Evolutionary conservation across 2,113 vertebrate genomes (phyloP).

Genomic region (Prietella phreatophila): DNA sequence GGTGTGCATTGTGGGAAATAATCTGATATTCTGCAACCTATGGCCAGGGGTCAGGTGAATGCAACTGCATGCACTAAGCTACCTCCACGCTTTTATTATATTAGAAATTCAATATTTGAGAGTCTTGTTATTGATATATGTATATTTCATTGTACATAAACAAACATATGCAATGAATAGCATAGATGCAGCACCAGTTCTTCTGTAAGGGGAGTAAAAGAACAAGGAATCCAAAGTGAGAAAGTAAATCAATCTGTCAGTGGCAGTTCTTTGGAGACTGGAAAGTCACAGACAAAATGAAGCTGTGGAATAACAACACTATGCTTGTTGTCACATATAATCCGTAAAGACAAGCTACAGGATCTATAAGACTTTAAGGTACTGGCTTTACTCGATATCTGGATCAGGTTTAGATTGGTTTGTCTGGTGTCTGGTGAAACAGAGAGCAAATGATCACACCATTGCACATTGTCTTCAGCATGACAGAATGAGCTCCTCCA

Average conservation of each 20-base stretch:
- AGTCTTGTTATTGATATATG: background rate
- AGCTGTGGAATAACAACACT: background rate
- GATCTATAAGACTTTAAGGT: background rate
- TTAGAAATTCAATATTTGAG: background rate
- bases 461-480: background rate
- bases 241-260: background rate
- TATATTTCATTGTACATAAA: background rate
- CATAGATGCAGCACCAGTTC: background rate
- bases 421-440: background rate
- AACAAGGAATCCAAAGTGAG: background rate
- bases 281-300: background rate
- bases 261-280: background rate
- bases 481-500: background rate
- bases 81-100: background rate
- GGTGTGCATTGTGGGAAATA: background rate
- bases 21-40: background rate
- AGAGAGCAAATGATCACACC: background rate
- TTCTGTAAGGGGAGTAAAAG: background rate
- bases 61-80: background rate
- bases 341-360: background rate
- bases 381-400: background rate
- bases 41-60: background rate
- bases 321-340: background rate
- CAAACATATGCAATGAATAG: background rate
- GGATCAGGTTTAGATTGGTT: background rate